phyloP scores from a whole-genome alignment of 1,140 invertebrate genomes.

The Neodiprion lecontei region DNA sequence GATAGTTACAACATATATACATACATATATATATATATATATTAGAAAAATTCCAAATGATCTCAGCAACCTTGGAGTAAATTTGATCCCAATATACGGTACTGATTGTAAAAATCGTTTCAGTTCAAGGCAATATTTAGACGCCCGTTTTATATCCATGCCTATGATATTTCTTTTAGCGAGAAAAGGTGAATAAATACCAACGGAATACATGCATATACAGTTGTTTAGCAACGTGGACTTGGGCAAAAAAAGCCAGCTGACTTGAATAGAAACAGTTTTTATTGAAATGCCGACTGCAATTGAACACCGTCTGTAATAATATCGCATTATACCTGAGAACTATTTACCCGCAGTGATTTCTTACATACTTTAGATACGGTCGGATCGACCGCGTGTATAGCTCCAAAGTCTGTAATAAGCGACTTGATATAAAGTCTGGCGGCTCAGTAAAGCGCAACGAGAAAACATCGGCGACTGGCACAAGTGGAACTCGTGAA shows the following conservation, averaged over 20 bases:
- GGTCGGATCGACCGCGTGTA: not conserved
- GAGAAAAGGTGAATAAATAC: no score
- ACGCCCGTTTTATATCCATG: no score
- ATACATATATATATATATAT: constrained; percentile 10
- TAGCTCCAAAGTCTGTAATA: not conserved
- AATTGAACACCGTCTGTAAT: not conserved
- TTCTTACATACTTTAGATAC: not conserved
- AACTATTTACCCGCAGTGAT: not conserved
- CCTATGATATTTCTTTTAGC: no score
- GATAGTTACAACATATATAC: not conserved
- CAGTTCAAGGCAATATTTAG: not conserved
- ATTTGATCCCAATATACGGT: not conserved
- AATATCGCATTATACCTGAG: not conserved
- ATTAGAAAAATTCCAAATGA: constrained; percentile 2
- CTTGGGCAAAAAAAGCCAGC: no score
- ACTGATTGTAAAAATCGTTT: constrained; percentile 4
- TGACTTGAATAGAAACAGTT: not conserved
- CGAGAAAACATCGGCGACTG: not conserved
- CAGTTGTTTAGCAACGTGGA: no score
- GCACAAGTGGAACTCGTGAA: constrained; percentile 2
- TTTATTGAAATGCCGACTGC: not conserved
- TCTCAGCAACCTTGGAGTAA: not conserved
- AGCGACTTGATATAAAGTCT: not conserved
- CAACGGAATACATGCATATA: no score
- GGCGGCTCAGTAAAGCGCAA: not conserved